Base-by-base conservation (phyloP, 2,888 invertebrate genomes). In the Strigamia transsilvanica region DNA sequence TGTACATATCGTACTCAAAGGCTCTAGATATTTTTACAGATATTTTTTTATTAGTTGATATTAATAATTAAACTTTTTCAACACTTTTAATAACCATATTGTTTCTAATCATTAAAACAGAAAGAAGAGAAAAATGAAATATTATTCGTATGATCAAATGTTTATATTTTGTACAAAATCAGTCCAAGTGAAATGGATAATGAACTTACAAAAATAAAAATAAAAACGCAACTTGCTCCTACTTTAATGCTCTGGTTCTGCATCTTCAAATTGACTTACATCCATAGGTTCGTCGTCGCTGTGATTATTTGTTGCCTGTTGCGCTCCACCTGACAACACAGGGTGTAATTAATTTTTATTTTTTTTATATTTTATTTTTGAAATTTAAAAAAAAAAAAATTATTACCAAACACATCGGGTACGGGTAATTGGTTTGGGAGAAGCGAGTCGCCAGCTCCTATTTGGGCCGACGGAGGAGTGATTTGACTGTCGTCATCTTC, bases 271-370 rank as follows among this genome's bases (percentile, higher is more conserved):
- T 61, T 84, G 84, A n/a, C 82, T 83, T 46, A 83, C 83, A 73
- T 83, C 82, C 84, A 83, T 84, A 15, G 83, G 83, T 66, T 82
- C 82, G 5, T 84, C 83, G 18, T 66, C 82, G 86, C 90, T 80
- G 34, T n/a, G 18, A 34, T 32, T 78, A 41, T 78, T 34, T 15
- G 61, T 32, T 61, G 23, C 61, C 5, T 66, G 21, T 66, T 21
- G 61, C n/a, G 61, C 21, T 9, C 21, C 61, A 66, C 61, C 61
- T 66, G 23, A 61, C 21, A 61, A 21, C 4, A 61, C 23, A 13
- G 0, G n/a, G 42, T 42, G 42, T 42, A 42, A 12, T 46, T 46
- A 42, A 15, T 46, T 46, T 13, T 6, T 34, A 38, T 38, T 38
- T 38, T 38, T 38, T 6, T 13, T 46, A 9, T 13, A 46, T 15